A percentile compares a stretch with the other conserved stretches of the same genome.
phyloP scores from a whole-genome alignment of 2,113 vertebrate genomes.

The Amazona guildingii region DNA sequence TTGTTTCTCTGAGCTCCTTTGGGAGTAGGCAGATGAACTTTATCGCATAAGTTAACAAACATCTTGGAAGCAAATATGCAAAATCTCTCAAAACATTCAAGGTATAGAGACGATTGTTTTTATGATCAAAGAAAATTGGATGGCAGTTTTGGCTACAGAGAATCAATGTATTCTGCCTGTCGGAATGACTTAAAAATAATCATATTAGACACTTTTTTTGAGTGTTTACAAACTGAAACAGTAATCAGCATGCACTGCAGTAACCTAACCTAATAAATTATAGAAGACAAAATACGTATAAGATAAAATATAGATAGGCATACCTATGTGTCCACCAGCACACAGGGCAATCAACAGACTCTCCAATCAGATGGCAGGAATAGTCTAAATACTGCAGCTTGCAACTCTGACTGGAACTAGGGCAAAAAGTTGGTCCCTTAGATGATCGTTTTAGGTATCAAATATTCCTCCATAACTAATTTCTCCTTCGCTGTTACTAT shows the following conservation, averaged over 20 bases:
- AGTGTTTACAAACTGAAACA: background rate
- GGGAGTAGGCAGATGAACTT: background rate
- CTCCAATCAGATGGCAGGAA: background rate
- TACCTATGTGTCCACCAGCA: rapidly evolving
- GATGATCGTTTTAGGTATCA: background rate
- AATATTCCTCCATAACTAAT: background rate
- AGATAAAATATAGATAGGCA: background rate
- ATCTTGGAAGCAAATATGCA: background rate
- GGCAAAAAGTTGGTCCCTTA: background rate
- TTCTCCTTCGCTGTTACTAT: background rate
- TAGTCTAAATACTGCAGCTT: background rate
- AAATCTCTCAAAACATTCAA: background rate
- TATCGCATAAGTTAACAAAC: background rate
- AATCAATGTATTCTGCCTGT: background rate
- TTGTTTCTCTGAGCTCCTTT: background rate
- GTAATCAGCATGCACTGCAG: background rate
- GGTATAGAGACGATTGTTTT: background rate
- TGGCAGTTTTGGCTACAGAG: background rate
- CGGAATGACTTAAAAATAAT: background rate
- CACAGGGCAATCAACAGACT: background rate
- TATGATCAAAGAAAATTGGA: background rate
- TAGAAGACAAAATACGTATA: background rate
- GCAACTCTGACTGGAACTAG: background rate
- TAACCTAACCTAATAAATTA: background rate
- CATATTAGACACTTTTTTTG: background rate